Percentiles rank a stretch among this genome's conserved stretches.
These are phyloP conservation scores for Gymnobelideus leadbeateri DNA, from an alignment of 2,113 vertebrate species.

Conservation along the genomic window DNA sequence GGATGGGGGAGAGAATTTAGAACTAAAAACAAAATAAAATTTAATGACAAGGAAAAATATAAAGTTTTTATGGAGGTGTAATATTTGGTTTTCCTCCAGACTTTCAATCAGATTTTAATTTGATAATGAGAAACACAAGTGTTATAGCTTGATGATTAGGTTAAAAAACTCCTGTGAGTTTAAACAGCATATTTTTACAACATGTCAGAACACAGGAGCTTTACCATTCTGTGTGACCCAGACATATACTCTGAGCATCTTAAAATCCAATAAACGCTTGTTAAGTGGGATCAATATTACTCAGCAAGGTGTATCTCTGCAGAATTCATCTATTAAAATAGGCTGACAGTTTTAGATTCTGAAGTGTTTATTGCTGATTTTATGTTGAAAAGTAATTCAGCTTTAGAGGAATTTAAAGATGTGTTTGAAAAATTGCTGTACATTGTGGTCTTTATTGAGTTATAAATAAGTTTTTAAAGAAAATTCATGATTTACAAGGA, in stretches of 20 bases:
- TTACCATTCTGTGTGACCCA: slow-evolving; percentile 60
- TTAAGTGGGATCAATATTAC: slow-evolving; percentile 67
- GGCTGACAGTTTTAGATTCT: slow-evolving; percentile 48
- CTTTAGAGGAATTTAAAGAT: not conserved
- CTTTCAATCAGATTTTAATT: slow-evolving; percentile 53
- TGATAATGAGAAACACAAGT: slow-evolving; percentile 57
- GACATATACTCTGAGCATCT: slow-evolving; percentile 62
- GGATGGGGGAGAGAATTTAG: not conserved
- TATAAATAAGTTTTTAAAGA: not conserved
- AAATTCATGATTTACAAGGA: slow-evolving; percentile 31
- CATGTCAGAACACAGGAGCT: slow-evolving; percentile 34
- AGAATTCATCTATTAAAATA: slow-evolving; percentile 55
- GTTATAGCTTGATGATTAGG: slow-evolving; percentile 50
- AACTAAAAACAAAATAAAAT: not conserved
- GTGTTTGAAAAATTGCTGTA: slow-evolving; percentile 4
- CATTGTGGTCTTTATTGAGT: slow-evolving; percentile 12
- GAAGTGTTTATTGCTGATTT: not conserved
- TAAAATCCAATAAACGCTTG: slow-evolving; percentile 64
- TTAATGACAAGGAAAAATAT: not conserved
- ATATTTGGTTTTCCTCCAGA: slow-evolving; percentile 30
- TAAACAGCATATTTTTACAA: not conserved
- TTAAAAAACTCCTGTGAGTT: slow-evolving; percentile 61
- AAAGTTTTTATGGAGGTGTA: not conserved
- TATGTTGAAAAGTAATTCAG: slow-evolving; percentile 47
- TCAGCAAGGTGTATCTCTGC: slow-evolving; percentile 55